phyloP scores from a whole-genome alignment of 2,113 vertebrate species.

The Nettapus auritus region DNA sequence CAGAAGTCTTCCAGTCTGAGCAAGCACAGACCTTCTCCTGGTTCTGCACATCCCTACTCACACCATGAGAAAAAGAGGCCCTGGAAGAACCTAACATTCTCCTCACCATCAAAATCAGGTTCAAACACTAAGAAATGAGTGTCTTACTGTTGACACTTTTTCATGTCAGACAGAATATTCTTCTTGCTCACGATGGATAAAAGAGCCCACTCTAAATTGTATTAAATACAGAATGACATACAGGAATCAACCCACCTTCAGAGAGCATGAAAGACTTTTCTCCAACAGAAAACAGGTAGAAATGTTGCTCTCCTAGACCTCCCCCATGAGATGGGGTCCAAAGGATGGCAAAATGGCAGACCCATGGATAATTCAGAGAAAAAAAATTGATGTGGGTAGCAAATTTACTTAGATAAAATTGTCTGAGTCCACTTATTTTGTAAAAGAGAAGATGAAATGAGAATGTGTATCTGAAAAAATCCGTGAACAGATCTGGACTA shows the following conservation, averaged over 20 bases:
- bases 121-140: background rate
- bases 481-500: background rate
- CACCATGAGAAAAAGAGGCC: background rate
- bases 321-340: background rate
- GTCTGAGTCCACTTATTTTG: background rate
- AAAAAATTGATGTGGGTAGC: background rate
- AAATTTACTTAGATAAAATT: background rate
- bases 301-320: background rate
- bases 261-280: background rate
- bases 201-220: background rate
- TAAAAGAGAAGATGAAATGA: background rate
- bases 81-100: background rate
- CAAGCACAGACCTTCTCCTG: background rate
- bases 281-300: background rate
- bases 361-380: background rate
- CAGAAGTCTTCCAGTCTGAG: fast-evolving
- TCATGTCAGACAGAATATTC: background rate
- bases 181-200: background rate
- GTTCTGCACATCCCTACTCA: background rate
- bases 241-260: background rate
- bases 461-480: background rate
- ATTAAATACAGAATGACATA: background rate
- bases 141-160: background rate
- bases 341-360: background rate
- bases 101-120: background rate